Percentiles rank a stretch among this genome's conserved stretches.
Evolutionary conservation across 2,113 vertebrate genomes (phyloP).

Genomic region (Gallinago media): DNA sequence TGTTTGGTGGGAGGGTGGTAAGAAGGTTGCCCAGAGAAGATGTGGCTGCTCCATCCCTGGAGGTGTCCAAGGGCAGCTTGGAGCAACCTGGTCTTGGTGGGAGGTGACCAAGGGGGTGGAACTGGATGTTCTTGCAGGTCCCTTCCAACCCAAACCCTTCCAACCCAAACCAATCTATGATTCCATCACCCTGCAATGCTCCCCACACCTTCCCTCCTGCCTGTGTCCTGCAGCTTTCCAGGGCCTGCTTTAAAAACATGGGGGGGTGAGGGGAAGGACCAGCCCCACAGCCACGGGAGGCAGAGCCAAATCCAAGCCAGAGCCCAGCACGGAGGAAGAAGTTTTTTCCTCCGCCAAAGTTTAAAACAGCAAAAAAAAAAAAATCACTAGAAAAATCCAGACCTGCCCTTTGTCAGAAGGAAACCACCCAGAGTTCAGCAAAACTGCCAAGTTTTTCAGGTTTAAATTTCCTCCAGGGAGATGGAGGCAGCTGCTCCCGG

Average conservation of each 20-base stretch:
- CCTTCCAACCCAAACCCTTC: background rate
- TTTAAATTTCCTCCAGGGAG: background rate
- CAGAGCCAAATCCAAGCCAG: background rate
- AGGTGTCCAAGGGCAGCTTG: no score
- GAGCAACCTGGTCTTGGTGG: no score
- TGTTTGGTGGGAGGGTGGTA: no score
- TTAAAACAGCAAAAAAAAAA: background rate
- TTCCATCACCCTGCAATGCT: background rate
- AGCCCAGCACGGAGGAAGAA: background rate
- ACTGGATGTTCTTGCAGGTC: background rate
- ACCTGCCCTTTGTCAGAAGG: background rate
- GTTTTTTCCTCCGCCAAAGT: background rate
- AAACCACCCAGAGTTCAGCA: background rate
- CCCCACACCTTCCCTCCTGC: background rate
- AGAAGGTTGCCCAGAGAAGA: no score
- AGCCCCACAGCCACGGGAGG: background rate
- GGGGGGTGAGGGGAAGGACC: background rate
- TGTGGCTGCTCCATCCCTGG: no score
- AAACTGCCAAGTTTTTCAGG: background rate
- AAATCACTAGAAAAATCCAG: background rate
- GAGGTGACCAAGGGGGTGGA: background rate
- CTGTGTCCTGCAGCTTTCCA: background rate
- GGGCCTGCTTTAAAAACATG: fast-evolving
- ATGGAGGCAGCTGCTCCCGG: background rate
- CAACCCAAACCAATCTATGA: no score